Evolutionary conservation across 1,140 invertebrate genomes (phyloP).

Genomic region (Akabosia matsudoensis): DNA sequence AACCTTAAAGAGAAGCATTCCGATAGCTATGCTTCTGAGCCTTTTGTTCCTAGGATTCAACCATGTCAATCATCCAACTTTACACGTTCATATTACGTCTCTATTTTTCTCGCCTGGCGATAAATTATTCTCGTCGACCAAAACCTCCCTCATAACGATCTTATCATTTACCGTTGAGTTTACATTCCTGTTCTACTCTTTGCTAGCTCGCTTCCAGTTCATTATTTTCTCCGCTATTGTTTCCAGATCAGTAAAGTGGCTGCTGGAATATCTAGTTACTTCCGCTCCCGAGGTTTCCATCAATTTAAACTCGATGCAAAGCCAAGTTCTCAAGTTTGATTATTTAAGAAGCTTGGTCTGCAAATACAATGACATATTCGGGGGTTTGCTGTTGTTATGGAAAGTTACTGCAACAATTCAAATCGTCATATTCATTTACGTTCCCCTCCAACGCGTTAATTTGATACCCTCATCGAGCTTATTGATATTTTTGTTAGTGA

Average conservation of each 20-base stretch:
- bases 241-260: not conserved
- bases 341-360: not conserved
- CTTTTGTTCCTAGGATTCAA: not conserved
- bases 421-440: not conserved
- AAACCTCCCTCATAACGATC: not conserved
- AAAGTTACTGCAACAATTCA: not conserved
- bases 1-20: not conserved
- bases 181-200: not conserved
- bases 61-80: not conserved
- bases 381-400: not conserved
- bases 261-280: not conserved
- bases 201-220: not conserved
- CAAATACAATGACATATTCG: not conserved
- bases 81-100: not conserved
- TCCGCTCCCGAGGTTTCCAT: not conserved
- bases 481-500: not conserved
- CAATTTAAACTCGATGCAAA: not conserved
- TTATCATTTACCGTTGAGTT: not conserved
- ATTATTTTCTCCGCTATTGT: not conserved
- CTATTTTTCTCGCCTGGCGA: not conserved
- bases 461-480: not conserved
- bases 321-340: not conserved
- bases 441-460: not conserved
- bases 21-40: not conserved
- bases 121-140: not conserved